Percentiles rank a stretch among this genome's conserved stretches.
Conservation (phyloP, 2,113 vertebrate species). For the Oreotrochilus melanogaster region DNA sequence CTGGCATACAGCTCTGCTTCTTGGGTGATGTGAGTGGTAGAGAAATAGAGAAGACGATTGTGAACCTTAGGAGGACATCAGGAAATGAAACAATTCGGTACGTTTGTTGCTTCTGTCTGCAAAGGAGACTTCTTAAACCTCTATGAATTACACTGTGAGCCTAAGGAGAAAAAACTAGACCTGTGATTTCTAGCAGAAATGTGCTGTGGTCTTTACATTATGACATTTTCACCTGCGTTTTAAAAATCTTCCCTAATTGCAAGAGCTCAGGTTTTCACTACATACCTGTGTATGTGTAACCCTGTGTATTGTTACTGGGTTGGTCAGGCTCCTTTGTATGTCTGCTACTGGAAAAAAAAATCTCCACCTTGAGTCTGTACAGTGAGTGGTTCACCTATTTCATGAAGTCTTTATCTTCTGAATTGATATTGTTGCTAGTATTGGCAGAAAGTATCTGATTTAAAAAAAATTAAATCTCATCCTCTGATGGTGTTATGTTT, state of each 20-base stretch:
- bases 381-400: background rate
- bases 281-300: rapidly evolving
- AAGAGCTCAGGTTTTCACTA: background rate
- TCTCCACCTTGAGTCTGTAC: background rate
- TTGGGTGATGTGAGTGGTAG: background rate
- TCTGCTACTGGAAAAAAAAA: background rate
- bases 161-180: background rate
- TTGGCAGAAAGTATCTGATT: background rate
- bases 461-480: background rate
- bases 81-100: conserved; percentile 12
- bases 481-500: background rate
- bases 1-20: conserved; percentile 8
- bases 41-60: background rate
- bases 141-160: conserved; percentile 6
- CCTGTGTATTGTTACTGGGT: background rate
- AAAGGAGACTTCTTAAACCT: conserved; percentile 7
- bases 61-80: background rate
- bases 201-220: background rate
- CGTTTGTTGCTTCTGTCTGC: background rate
- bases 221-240: background rate
- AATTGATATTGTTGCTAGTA: background rate
- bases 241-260: background rate
- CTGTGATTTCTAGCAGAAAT: conserved; percentile 1
- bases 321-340: background rate
- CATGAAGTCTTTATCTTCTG: background rate